A percentile compares a stretch with the other conserved stretches of the same genome.
Conservation (phyloP, 2,113 vertebrate genomes). For the Antechinus stuartii region DNA sequence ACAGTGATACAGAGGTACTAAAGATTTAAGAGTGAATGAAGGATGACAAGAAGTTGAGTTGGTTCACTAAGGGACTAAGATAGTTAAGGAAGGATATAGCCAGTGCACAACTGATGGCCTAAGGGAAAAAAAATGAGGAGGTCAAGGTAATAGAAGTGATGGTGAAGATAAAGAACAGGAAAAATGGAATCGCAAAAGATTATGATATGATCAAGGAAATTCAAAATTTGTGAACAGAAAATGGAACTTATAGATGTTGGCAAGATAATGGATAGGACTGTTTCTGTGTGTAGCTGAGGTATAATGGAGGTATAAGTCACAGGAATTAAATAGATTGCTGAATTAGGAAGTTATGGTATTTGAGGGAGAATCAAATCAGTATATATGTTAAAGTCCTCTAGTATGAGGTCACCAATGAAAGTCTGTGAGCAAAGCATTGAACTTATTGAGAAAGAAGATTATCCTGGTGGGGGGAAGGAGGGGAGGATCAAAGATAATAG, state of each 20-base stretch:
- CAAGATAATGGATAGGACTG: background rate
- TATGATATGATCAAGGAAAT: background rate
- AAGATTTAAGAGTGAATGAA: background rate
- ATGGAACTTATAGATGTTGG: background rate
- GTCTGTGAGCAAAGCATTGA: background rate
- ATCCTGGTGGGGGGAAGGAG: background rate
- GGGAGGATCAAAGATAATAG: background rate
- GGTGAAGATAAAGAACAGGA: background rate
- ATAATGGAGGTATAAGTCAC: background rate
- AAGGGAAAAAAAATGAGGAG: background rate
- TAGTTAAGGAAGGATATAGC: background rate
- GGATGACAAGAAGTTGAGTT: background rate
- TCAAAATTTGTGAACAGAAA: background rate
- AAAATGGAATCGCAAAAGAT: background rate
- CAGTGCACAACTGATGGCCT: background rate
- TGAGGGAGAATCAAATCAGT: background rate
- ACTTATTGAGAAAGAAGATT: background rate
- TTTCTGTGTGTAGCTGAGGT: background rate
- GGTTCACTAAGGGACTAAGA: background rate
- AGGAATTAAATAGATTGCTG: background rate
- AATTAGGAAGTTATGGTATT: background rate
- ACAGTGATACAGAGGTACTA: background rate
- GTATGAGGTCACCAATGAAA: background rate
- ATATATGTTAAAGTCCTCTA: background rate
- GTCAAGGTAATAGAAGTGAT: background rate